phyloP scores from a whole-genome alignment of 2,888 invertebrate genomes.

The Sinotaia quadrata region DNA sequence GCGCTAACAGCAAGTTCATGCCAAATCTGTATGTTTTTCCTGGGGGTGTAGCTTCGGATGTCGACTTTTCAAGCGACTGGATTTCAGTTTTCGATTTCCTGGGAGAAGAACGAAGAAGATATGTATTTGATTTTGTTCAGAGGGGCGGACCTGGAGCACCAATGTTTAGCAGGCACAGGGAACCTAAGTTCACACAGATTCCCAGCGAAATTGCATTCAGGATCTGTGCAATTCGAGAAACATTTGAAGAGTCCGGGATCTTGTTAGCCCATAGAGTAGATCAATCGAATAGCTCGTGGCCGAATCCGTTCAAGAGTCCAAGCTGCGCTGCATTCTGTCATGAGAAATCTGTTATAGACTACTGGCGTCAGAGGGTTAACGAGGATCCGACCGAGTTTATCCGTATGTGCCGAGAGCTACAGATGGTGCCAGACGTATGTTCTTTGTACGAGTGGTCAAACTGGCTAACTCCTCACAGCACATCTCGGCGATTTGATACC shows the following conservation, averaged over 20 bases:
- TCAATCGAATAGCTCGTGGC: neutral
- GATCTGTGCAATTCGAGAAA: slow-evolving; percentile 88
- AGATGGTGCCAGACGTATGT: slow-evolving; percentile 86
- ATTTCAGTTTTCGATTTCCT: slow-evolving; percentile 75
- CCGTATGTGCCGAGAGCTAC: slow-evolving; percentile 79
- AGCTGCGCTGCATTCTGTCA: slow-evolving; percentile 22
- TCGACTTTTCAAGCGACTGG: slow-evolving; percentile 84
- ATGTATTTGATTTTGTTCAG: slow-evolving; percentile 35
- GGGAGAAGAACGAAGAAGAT: slow-evolving; percentile 37
- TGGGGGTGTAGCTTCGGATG: slow-evolving; percentile 83
- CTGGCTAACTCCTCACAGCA: slow-evolving; percentile 83
- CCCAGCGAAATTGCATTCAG: slow-evolving; percentile 81
- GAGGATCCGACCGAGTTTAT: slow-evolving; percentile 80
- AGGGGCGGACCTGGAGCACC: slow-evolving; percentile 43
- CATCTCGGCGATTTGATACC: slow-evolving; percentile 55
- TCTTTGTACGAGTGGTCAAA: slow-evolving; percentile 85
- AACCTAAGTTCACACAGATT: slow-evolving; percentile 46
- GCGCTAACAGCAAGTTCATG: slow-evolving; percentile 81
- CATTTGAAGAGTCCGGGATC: slow-evolving; percentile 92
- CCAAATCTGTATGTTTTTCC: slow-evolving; percentile 89
- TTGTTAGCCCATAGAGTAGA: slow-evolving; percentile 49
- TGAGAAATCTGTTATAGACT: slow-evolving; percentile 7
- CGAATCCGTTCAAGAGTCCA: slow-evolving; percentile 62
- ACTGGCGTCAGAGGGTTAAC: slow-evolving; percentile 71
- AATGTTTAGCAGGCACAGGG: slow-evolving; percentile 54